phyloP scores from a whole-genome alignment of 2,113 vertebrate species.

The Labeo catla region DNA sequence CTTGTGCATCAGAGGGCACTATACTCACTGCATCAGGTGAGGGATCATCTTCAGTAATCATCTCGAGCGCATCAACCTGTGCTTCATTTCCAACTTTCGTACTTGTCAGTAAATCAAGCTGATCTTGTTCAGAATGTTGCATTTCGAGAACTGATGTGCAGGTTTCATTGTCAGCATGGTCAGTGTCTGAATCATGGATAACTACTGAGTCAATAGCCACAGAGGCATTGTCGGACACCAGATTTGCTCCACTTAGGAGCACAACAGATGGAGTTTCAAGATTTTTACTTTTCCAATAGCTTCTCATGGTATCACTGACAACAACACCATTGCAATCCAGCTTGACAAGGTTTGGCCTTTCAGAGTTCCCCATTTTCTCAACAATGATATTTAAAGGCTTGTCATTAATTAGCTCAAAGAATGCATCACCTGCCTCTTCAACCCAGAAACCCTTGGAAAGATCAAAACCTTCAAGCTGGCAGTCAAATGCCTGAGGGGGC shows the following conservation, averaged over 20 bases:
- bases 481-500: conserved; percentile 85
- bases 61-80: background rate
- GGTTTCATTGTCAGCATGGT: background rate
- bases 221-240: background rate
- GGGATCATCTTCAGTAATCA: background rate
- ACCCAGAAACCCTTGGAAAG: conserved; percentile 77
- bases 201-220: background rate
- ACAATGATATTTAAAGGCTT: conserved; percentile 79
- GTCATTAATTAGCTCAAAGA: conserved; percentile 75
- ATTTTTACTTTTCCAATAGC: conserved; percentile 70
- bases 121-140: background rate
- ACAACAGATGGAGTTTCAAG: conserved; percentile 14
- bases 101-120: background rate
- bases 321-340: conserved; percentile 74
- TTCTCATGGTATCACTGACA: conserved; percentile 82
- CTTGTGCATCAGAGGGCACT: background rate
- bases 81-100: background rate
- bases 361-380: conserved; percentile 63
- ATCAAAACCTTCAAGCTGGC: conserved; percentile 83
- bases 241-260: background rate
- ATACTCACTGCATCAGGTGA: background rate
- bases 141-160: background rate
- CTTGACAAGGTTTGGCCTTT: conserved; percentile 73
- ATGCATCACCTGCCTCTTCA: conserved; percentile 73
- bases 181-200: background rate